Percentiles rank a stretch among this genome's conserved stretches.
phyloP scores from a whole-genome alignment of 2,113 vertebrate species.

The Galbula dea region DNA sequence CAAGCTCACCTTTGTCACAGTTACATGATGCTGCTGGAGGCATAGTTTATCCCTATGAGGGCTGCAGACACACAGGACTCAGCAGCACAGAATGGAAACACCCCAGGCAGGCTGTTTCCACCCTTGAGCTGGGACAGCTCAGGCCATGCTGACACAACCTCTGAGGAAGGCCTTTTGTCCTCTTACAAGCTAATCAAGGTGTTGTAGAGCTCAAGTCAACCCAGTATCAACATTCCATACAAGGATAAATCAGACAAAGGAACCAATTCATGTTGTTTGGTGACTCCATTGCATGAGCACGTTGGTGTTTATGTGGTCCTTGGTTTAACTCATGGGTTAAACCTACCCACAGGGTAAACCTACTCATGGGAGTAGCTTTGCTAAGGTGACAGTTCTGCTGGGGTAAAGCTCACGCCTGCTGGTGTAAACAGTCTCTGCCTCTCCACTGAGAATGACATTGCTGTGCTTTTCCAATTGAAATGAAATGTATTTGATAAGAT shows the following conservation, averaged over 20 bases:
- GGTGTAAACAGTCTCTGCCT: neutral
- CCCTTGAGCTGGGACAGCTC: neutral
- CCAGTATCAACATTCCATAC: neutral
- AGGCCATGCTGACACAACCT: accelerated
- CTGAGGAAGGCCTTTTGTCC: neutral
- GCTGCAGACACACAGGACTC: neutral
- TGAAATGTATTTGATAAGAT: slow-evolving; percentile 63
- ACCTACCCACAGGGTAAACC: neutral
- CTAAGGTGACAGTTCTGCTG: neutral
- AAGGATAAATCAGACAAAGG: neutral
- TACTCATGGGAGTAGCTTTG: neutral
- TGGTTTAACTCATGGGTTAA: neutral
- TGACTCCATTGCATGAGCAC: accelerated
- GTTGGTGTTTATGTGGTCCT: accelerated
- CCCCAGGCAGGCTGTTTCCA: accelerated
- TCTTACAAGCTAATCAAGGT: neutral
- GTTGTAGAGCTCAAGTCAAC: neutral
- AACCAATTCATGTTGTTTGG: accelerated
- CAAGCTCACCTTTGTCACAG: accelerated
- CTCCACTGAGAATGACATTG: neutral
- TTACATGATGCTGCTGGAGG: neutral
- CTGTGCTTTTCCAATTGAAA: slow-evolving; percentile 44
- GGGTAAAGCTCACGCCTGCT: neutral
- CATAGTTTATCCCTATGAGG: accelerated
- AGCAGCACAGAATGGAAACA: accelerated